Percentiles rank a stretch among this genome's conserved stretches.
Evolutionary conservation across 2,888 invertebrate species (phyloP).

Genomic region (Ecliptopera silaceata): DNA sequence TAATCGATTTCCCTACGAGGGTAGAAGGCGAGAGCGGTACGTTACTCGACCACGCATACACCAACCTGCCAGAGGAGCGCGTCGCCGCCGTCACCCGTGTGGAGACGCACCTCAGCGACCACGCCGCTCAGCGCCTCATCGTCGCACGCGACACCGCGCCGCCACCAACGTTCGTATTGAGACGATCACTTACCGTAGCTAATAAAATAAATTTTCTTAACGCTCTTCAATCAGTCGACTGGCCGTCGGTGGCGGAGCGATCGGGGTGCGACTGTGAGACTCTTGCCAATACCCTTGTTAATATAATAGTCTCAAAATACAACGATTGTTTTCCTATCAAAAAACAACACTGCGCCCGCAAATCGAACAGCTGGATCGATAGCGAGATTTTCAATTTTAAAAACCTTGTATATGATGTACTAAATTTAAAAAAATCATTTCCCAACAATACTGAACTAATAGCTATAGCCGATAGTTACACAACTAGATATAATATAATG

Average conservation of each 20-base stretch:
- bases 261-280: neutral
- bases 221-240: neutral
- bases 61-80: conserved; percentile 5
- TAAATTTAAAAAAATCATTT: neutral
- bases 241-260: neutral
- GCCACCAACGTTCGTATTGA: neutral
- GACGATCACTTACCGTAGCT: neutral
- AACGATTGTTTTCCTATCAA: too few species aligned
- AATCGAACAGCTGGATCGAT: too few species aligned
- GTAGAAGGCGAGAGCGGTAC: conserved; percentile 2
- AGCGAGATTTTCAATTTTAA: too few species aligned
- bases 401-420: neutral
- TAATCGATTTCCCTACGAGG: neutral
- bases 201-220: neutral
- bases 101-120: conserved; percentile 8
- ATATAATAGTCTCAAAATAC: too few species aligned
- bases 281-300: neutral
- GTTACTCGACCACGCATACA: conserved; percentile 10
- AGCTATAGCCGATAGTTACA: neutral
- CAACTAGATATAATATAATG: neutral
- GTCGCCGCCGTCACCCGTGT: neutral
- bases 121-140: neutral
- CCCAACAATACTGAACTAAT: neutral
- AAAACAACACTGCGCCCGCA: too few species aligned
- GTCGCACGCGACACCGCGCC: neutral